Base-by-base conservation (phyloP, 2,888 invertebrate species). In the Danaus chrysippus region DNA sequence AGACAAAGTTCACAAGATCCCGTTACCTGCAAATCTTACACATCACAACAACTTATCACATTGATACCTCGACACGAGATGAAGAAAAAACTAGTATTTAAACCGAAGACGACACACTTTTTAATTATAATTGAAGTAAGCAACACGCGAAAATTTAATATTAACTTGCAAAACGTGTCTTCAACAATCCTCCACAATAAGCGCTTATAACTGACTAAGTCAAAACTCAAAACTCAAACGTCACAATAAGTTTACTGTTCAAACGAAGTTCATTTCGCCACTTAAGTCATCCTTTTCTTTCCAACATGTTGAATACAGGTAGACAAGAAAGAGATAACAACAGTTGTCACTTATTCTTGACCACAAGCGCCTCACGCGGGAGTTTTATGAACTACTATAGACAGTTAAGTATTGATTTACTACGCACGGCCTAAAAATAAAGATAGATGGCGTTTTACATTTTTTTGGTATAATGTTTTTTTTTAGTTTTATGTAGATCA, bases 1-100 rank as follows among this genome's bases (percentile, higher is more conserved):
- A 82, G 76, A 82, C 72, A 71, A 76, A 83, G 81, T 83, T 84
- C 83, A 83, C 75, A 73, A 79, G 72, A 79, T 86, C 83, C 87
- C 87, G 87, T 87, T 87, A 87, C 70, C 66, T 55, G 61, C 74
- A 75, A 73, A 70, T 73, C 71, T 75, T 76, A 67, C 64, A 69
- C 71, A 77, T 76, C 68, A 67, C 54, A 59, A 56, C 66, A 58
- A 43, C 34, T 57, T 71, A 70, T 70, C 68, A 42, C 58, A 13
- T 56, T 56, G 44, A 60, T 43, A 61, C 49, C 54, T 54, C 61
- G 66, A 61, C 58, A 63, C 69, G 71, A 69, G 61, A 67, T 41
- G 60, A 43, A 19, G 56, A 64, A 54, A n/a, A 54, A 42, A 13
- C 53, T 56, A 53, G 12, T 55, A 34, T 54, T 43, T 15, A 6